Evolutionary conservation across 2,888 invertebrate species (phyloP), one percentile per base, ranked within the genome.

Genomic region (Anorthoa munda): DNA sequence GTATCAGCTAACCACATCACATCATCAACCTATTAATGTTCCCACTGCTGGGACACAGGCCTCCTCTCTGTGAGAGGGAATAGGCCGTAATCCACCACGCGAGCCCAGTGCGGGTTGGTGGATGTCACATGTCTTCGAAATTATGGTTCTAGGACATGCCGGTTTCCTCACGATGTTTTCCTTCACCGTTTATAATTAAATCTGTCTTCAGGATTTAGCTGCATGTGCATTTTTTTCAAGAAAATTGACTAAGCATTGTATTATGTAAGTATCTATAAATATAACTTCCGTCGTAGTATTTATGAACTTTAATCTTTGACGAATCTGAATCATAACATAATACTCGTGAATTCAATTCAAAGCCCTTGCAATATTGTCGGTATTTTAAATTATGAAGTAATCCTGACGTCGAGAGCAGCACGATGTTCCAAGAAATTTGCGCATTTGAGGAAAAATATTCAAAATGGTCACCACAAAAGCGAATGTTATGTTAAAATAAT

Each of bases 401-500:
- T 45, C 15, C 11, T 26, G 26, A 31, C 31, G 18, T 17, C 5
- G 13, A 18, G 21, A 60, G 46, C 56, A 55, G 71, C 53, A 61
- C n/a, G 15, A 12, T 58, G 13, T 85, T 85, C 81, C 51, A 12
- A 75, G 83, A 76, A 84, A 53, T 23, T 17, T 31, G 17, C 79
- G 79, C 77, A 81, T 68, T 75, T 21, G 53, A 79, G 74, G 81
- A 75, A 83, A 78, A 67, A 70, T 59, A 50, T 39, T 21, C 17
- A 53, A 23, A 46, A 63, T 48, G 9, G 39, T 60, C 21, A 50
- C 12, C 26, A 65, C 12, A 9, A 31, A 18, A 2, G 17, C 3
- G 15, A 26, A 56, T 51, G 45, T 45, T 21, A 51, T 59, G 2
- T 50, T 65, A 2, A 50, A 21, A 64, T 26, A 45, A 45, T 23